A percentile compares a stretch with the other conserved stretches of the same genome.
Evolutionary conservation across 2,113 vertebrate species (phyloP).

Genomic region (Panthera tigris): DNA sequence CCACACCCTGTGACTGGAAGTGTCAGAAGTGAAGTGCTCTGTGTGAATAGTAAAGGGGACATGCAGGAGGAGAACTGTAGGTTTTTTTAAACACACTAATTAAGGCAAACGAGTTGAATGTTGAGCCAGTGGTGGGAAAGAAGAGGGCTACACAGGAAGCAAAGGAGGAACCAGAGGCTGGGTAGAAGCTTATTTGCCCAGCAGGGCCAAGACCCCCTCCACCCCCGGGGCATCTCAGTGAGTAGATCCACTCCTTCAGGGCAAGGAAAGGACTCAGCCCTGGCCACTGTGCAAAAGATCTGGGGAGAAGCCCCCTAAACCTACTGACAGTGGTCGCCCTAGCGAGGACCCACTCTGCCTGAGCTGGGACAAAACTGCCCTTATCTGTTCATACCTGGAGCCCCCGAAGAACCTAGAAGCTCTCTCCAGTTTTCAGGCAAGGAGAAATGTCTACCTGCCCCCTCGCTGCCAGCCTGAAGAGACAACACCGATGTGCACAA

Average conservation of each 20-base stretch:
- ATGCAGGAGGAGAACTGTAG: not conserved
- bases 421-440: not conserved
- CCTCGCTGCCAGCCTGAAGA: not conserved
- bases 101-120: not conserved
- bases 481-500: not conserved
- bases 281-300: not conserved
- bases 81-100: not conserved
- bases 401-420: not conserved
- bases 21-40: not conserved
- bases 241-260: not conserved
- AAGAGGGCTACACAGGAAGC: not conserved
- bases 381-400: not conserved
- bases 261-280: not conserved
- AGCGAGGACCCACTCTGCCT: not conserved
- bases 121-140: not conserved
- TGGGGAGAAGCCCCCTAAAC: not conserved
- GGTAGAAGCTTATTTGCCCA: not conserved
- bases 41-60: not conserved
- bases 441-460: not conserved
- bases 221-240: not conserved
- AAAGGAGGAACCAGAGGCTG: not conserved
- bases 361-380: not conserved
- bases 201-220: not conserved
- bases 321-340: not conserved
- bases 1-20: not conserved